Conservation (phyloP, 30 jellyfish, hydroid and myxozoan genomes). For the Turritopsis dohrnii region DNA sequence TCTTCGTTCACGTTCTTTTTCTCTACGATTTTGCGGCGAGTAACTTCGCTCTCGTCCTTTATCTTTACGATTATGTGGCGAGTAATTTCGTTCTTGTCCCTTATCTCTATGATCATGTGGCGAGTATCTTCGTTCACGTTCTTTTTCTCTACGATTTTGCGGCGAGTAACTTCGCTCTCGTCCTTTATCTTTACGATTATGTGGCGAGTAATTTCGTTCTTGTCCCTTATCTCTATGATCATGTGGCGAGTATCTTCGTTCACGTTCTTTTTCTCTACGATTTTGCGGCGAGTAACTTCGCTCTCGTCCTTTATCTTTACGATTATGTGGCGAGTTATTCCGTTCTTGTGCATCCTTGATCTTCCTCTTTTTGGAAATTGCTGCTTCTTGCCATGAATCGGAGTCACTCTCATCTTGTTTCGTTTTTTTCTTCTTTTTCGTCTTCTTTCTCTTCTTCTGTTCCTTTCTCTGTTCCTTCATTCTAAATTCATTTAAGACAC, state of each 20-base stretch:
- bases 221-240: background rate
- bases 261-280: background rate
- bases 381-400: background rate
- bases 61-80: background rate
- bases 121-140: background rate
- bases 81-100: background rate
- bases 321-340: background rate
- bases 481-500: background rate
- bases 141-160: background rate
- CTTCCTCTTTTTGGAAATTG: background rate
- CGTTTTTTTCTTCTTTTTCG: background rate
- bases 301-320: background rate
- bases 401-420: background rate
- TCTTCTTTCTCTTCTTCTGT: background rate
- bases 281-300: background rate
- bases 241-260: background rate
- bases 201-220: background rate
- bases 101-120: background rate
- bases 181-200: background rate
- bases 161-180: background rate
- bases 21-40: background rate
- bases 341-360: background rate
- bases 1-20: background rate
- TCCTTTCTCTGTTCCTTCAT: background rate
- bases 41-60: background rate